Conservation (phyloP, 2,888 invertebrate species). For the Scaptomyza parva region DNA sequence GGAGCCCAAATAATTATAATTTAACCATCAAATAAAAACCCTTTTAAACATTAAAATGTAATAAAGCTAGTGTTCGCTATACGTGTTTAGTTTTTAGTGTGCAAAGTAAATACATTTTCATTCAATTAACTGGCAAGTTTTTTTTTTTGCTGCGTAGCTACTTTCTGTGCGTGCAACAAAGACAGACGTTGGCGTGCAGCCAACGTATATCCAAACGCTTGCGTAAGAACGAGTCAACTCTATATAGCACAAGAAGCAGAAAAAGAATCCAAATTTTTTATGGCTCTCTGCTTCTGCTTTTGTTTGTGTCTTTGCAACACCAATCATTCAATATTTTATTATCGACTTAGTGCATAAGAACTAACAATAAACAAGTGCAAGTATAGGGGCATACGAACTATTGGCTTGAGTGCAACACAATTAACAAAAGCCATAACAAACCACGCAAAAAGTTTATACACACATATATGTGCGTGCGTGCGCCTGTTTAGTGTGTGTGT, state of each 20-base stretch:
- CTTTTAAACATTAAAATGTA: conserved; percentile 46
- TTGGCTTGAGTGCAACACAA: conserved; percentile 31
- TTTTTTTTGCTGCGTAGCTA: conserved; percentile 69
- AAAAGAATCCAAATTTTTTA: conserved; percentile 73
- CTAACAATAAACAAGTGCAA: conserved; percentile 33
- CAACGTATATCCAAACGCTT: conserved; percentile 53
- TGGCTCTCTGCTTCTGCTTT: conserved; percentile 75
- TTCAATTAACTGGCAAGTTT: conserved; percentile 59
- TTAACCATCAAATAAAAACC: conserved; percentile 35
- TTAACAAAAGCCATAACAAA: conserved; percentile 52
- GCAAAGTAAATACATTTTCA: conserved; percentile 55
- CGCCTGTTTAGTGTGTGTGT: conserved; percentile 31
- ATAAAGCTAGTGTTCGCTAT: conserved; percentile 30
- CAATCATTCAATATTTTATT: conserved; percentile 71
- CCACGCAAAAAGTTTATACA: conserved; percentile 44
- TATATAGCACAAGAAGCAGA: conserved; percentile 58
- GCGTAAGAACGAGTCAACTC: conserved; percentile 55
- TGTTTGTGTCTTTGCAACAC: conserved; percentile 75
- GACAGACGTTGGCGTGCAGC: conserved; percentile 60
- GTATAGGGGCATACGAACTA: conserved; percentile 8
- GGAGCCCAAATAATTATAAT: conserved; percentile 44
- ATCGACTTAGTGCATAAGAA: conserved; percentile 31
- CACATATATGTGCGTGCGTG: conserved; percentile 35
- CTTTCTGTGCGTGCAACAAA: conserved; percentile 55
- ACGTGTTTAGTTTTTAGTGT: conserved; percentile 40